Evolutionary conservation across 2,113 vertebrate genomes (phyloP), one percentile per base, ranked within the genome.

Genomic region (Siniperca knerii): DNA sequence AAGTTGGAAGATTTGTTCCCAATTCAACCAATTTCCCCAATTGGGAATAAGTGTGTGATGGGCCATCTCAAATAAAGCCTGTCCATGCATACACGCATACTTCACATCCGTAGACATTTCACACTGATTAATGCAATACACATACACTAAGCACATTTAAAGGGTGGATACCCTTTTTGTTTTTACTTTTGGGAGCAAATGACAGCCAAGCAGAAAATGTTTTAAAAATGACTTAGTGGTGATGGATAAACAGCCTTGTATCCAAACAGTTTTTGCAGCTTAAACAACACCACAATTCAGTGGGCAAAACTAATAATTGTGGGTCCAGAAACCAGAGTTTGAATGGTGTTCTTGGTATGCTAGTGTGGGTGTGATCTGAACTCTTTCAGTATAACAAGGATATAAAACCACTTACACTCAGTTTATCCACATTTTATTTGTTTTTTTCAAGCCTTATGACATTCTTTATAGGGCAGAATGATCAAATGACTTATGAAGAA

Each of bases 11-110:
- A 94, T 92, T 90, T 83, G 88, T 67, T 75, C 81, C 57, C 62
- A 71, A 80, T 90, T 93, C 88, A 89, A 92, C 92, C 94, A 94
- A 95, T 95, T 93, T 93, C 86, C 77, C 68, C 91, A 84, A 95
- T 93, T 91, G 87, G 40, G 79, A 83, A 55, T 50, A 89, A 86
- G 79, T 75, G 81, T 89, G 83, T 94, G 94, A 94, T 77, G 83
- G 85, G 71, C 81, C 77, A 74, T 88, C 52, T 10, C 77, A 88
- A 87, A 87, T 85, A 89, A 92, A 90, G 87, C 77, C 82, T 79
- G 85, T 80, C 82, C 90, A 88, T 86, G 91, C 90, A 91, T 76
- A 70, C 78, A 81, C 1, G 23, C 85, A 37, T 35, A 75, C 87
- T 76, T 90, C 83, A 86, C 79, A 84, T 79, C 33, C 72, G 0